Evolutionary conservation across 2,888 invertebrate species (phyloP), one percentile per base, ranked within the genome.

Genomic region (Xylota sylvarum): DNA sequence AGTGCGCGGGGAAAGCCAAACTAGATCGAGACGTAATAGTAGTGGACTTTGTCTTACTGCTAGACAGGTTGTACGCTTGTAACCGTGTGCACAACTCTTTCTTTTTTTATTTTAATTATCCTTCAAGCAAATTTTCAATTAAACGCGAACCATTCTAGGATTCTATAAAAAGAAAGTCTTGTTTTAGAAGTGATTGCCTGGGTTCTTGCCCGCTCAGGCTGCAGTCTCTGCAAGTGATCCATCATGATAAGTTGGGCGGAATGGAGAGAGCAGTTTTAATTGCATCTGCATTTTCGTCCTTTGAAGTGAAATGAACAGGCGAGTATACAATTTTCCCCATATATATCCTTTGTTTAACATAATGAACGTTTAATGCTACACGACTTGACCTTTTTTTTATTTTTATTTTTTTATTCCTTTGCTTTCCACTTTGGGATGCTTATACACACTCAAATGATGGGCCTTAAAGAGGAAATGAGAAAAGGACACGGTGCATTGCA

Each of bases 81-180:
- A 17, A 48, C 27, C 48, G 50, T 23, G 19, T 67, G 19, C 17
- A 23, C 4, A 2, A 30, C 5, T 48, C 56, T 32, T 60, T 60
- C 60, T 7, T 23, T 30, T 67, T 27, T 62, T 52, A 60, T 74
- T 74, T 56, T 76, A 76, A 76, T 82, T 76, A 76, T 70, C 70
- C 70, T 76, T 76, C 17, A 69, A 76, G 70, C 64, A 64, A 82
- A 76, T 82, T 82, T 76, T 70, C 76, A 82, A 82, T 74, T 82
- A 70, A 82, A 76, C 56, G 52, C 32, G 62, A n/a, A 23, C 74
- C 56, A 70, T 80, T 80, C 72, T 70, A 35, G 40, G 17, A 37
- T 37, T 50, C 56, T 67, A 17, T 67, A 7, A 60, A 69, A 69
- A 30, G 40, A 30, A 32, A 32, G 6, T 32, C 62, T 62, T 73